phyloP scores from a whole-genome alignment of 2,888 invertebrate species.

The Ommatoiulus sabulosus region DNA sequence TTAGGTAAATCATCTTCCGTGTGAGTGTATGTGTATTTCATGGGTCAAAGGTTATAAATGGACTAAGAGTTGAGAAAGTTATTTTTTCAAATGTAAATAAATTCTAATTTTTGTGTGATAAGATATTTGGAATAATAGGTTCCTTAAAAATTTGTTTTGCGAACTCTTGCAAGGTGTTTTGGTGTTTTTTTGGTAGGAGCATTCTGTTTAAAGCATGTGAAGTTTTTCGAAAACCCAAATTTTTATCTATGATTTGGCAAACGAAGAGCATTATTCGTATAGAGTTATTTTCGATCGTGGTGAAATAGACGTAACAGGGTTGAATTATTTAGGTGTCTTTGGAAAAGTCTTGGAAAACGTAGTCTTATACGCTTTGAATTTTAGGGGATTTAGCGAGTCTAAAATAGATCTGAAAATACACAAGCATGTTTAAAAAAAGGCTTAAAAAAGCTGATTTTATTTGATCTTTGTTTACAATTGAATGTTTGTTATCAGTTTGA shows the following conservation, averaged over 20 bases:
- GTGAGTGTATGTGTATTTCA: constrained; percentile 27
- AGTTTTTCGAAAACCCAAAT: background rate
- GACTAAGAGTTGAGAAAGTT: background rate
- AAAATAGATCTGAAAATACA: no score
- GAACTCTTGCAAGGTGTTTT: background rate
- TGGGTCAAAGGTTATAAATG: constrained; percentile 3
- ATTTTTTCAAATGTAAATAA: background rate
- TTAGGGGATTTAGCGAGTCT: no score
- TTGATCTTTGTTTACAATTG: background rate
- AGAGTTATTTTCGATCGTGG: background rate
- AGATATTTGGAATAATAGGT: background rate
- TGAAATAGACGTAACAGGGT: background rate
- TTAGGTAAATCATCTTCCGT: constrained; percentile 6
- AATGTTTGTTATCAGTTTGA: background rate
- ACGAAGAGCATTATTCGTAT: background rate
- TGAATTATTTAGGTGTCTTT: background rate
- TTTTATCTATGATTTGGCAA: background rate
- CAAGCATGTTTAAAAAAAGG: no score
- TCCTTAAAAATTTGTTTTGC: background rate
- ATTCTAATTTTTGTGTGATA: background rate
- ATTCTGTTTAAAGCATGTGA: no score
- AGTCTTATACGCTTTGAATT: no score
- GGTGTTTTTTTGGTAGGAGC: background rate
- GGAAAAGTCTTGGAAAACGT: no score
- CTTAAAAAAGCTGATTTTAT: no score